These are phyloP conservation scores for Halictus ligatus DNA, from an alignment of 2,888 invertebrate species.

Conservation along the genomic window DNA sequence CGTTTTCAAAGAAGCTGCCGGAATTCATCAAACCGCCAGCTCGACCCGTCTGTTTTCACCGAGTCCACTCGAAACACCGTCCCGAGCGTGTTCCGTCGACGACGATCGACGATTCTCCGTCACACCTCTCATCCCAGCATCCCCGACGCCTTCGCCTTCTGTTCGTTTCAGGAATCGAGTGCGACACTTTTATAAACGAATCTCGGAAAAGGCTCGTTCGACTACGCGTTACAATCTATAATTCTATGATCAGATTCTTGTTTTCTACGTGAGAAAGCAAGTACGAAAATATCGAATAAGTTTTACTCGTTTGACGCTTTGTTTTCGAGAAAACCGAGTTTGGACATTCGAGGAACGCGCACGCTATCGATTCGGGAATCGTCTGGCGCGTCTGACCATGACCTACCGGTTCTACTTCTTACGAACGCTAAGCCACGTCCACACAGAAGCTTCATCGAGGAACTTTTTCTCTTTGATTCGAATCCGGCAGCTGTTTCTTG, in stretches of 20 bases:
- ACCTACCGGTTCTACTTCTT: background rate
- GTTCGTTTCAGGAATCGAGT: background rate
- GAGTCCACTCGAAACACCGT: constrained; percentile 45
- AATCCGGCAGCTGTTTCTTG: background rate
- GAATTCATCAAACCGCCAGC: constrained; percentile 67
- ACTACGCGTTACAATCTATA: background rate
- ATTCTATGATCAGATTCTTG: too few species aligned
- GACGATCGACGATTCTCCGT: constrained; percentile 20
- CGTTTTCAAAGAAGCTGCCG: constrained; percentile 75
- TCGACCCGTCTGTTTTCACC: constrained; percentile 34
- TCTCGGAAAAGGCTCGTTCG: background rate
- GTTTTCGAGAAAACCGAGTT: too few species aligned
- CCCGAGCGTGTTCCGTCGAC: background rate
- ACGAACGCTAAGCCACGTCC: background rate
- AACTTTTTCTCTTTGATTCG: background rate
- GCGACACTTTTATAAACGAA: background rate
- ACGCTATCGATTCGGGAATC: too few species aligned
- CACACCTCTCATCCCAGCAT: background rate
- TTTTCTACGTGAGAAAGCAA: too few species aligned
- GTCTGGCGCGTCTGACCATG: background rate
- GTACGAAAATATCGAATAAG: too few species aligned
- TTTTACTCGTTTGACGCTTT: too few species aligned
- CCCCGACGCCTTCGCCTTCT: background rate
- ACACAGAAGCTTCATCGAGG: background rate
- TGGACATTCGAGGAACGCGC: too few species aligned